Conservation (phyloP, 2,113 vertebrate species). For the Anser cygnoides region DNA sequence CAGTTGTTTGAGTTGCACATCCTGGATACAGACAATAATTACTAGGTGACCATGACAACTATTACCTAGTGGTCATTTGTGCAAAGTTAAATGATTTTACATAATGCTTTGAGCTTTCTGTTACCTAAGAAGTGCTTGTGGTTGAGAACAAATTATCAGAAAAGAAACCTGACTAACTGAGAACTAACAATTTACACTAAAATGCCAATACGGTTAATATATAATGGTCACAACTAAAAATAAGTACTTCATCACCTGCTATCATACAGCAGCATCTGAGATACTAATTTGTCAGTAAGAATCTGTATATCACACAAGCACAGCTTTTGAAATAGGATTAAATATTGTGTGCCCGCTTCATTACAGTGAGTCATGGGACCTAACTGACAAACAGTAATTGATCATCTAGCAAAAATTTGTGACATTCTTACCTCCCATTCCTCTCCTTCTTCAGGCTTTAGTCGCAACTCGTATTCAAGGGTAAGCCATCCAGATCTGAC, state of each 20-base stretch:
- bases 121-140: background rate
- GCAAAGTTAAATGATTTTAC: background rate
- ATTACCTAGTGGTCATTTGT: background rate
- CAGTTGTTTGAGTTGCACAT: background rate
- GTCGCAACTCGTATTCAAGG: conserved; percentile 86
- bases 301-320: background rate
- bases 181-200: background rate
- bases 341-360: background rate
- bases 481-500: conserved; percentile 91
- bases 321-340: background rate
- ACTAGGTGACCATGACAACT: background rate
- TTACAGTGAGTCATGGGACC: background rate
- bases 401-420: background rate
- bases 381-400: background rate
- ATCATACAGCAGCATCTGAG: background rate
- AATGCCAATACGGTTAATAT: background rate
- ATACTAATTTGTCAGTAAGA: background rate
- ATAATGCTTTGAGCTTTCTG: background rate
- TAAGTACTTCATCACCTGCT: background rate
- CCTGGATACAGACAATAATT: background rate
- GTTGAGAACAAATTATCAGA: background rate
- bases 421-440: conserved; percentile 86
- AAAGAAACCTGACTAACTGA: background rate
- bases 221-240: background rate
- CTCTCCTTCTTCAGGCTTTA: conserved; percentile 79